phyloP scores from a whole-genome alignment of 2,797 vertebrate genomes.

The Ambastaia sidthimunki region DNA sequence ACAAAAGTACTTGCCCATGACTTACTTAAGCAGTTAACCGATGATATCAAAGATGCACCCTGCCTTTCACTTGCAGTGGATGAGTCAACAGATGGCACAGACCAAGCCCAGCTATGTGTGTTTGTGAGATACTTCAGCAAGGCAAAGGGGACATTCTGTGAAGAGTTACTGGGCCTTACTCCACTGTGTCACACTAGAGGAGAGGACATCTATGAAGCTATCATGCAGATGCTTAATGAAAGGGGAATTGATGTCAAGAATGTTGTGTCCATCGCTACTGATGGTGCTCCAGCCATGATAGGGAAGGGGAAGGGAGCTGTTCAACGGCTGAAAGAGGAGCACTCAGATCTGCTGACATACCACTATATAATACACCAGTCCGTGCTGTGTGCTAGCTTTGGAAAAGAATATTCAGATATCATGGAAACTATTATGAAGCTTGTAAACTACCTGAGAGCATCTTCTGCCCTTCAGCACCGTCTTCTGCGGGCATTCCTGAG shows the following conservation, averaged over 20 bases:
- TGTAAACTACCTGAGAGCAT: constrained; percentile 44
- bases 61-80: constrained; percentile 29
- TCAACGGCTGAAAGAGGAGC: constrained; percentile 2
- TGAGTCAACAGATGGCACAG: constrained; percentile 25
- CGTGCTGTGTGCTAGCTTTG: constrained; percentile 48
- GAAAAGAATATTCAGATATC: constrained; percentile 42
- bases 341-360: constrained; percentile 41
- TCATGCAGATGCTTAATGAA: constrained; percentile 14
- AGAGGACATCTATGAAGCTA: neutral
- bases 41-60: constrained; percentile 23
- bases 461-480: constrained; percentile 36
- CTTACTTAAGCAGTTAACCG: constrained; percentile 14
- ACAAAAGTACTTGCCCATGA: constrained; percentile 9
- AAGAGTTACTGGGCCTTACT: constrained; percentile 8
- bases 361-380: constrained; percentile 47
- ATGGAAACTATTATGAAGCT: constrained; percentile 46
- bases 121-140: constrained; percentile 28
- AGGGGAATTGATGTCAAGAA: neutral
- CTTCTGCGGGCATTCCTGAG: constrained; percentile 36
- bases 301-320: constrained; percentile 44
- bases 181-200: constrained; percentile 3
- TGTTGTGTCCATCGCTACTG: constrained; percentile 41
- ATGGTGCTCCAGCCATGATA: constrained; percentile 46
- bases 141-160: constrained; percentile 29
- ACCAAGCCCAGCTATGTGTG: constrained; percentile 31